These are phyloP conservation scores for Patella caerulea DNA, from an alignment of 2,888 invertebrate genomes.

Conservation along the genomic window DNA sequence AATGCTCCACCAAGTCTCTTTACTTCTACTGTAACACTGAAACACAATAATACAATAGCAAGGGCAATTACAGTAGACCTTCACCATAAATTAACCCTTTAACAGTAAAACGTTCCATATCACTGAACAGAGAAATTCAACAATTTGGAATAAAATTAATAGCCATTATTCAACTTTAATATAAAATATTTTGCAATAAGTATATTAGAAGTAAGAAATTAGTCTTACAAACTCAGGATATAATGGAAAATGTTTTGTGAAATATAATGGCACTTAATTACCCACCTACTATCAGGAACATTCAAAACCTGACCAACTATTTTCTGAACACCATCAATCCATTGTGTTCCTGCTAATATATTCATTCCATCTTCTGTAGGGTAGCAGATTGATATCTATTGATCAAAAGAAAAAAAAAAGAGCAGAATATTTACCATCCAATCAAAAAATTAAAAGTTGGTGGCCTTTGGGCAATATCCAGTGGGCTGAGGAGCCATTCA, in stretches of 20 bases:
- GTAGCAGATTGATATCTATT: slow-evolving; percentile 49
- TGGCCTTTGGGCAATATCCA: not conserved
- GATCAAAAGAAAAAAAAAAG: not conserved
- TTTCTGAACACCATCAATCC: slow-evolving; percentile 54
- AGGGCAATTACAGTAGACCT: not conserved
- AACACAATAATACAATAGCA: slow-evolving; percentile 11
- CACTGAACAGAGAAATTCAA: no score
- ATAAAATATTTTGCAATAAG: no score
- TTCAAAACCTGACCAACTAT: slow-evolving; percentile 59
- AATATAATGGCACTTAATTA: no score
- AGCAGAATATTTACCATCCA: not conserved
- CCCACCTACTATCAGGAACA: slow-evolving; percentile 54
- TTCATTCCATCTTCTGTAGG: slow-evolving; percentile 81
- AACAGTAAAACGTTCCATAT: no score
- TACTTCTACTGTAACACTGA: slow-evolving; percentile 16
- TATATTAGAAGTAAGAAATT: no score
- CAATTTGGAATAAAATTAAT: no score
- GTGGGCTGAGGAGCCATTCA: no score
- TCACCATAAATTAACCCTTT: no score
- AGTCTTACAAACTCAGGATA: no score
- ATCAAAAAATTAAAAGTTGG: not conserved
- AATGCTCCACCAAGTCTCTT: slow-evolving; percentile 16
- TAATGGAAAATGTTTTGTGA: no score
- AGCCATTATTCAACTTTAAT: no score
- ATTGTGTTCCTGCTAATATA: slow-evolving; percentile 72